Percentiles rank a stretch among this genome's conserved stretches.
Evolutionary conservation across 2,888 invertebrate genomes (phyloP).

Genomic region (Parthenolecanium corni): DNA sequence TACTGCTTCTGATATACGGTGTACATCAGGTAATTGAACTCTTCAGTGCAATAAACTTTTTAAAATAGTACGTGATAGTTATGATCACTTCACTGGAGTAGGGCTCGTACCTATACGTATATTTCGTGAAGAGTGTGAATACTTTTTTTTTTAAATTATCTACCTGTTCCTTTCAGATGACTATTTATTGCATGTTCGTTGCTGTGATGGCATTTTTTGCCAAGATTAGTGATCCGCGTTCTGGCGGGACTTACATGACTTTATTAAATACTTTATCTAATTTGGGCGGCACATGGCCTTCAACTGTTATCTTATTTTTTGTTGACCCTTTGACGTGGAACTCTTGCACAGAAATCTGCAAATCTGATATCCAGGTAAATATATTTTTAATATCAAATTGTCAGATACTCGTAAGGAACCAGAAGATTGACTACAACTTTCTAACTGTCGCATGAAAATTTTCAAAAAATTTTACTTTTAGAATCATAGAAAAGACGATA

Average conservation of each 20-base stretch:
- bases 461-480: no score
- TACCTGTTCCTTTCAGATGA: slow-evolving; percentile 51
- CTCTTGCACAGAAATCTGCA: slow-evolving; percentile 43
- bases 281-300: slow-evolving; percentile 97
- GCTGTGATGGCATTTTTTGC: slow-evolving; percentile 97
- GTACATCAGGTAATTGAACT: slow-evolving; percentile 64
- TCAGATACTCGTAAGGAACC: no score
- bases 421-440: no score
- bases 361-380: neutral
- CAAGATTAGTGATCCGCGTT: slow-evolving; percentile 86
- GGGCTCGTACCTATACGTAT: no score
- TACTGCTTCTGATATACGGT: slow-evolving; percentile 68
- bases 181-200: slow-evolving; percentile 93
- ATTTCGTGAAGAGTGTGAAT: no score
- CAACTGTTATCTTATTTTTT: slow-evolving; percentile 78
- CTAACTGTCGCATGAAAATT: no score
- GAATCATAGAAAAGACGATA: no score
- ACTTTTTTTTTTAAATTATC: no score
- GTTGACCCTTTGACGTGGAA: slow-evolving; percentile 81
- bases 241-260: slow-evolving; percentile 99
- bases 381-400: no score
- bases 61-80: neutral
- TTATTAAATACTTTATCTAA: slow-evolving; percentile 90
- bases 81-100: no score
- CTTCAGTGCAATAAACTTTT: no score